phyloP scores from a whole-genome alignment of 2,888 invertebrate genomes.

The Napeogenes sylphis region DNA sequence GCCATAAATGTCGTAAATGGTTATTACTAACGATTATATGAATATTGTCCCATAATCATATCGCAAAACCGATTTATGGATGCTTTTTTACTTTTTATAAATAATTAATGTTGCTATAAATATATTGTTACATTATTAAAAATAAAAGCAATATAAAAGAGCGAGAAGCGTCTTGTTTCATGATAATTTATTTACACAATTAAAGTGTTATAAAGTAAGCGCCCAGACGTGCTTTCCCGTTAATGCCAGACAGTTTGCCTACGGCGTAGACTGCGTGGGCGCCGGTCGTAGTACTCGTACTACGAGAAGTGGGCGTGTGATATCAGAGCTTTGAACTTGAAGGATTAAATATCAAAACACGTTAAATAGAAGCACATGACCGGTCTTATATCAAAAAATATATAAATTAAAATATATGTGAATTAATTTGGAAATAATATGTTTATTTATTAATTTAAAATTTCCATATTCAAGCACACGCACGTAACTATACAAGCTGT shows the following conservation, averaged over 20 bases:
- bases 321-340: slow-evolving; percentile 19
- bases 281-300: slow-evolving; percentile 30
- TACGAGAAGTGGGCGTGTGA: slow-evolving; percentile 35
- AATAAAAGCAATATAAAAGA: background rate
- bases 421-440: background rate
- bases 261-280: slow-evolving; percentile 38
- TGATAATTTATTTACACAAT: background rate
- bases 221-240: background rate
- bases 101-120: too few relatives aligned
- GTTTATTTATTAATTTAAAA: too few relatives aligned
- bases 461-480: too few relatives aligned
- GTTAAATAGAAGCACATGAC: too few relatives aligned
- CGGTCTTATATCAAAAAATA: background rate
- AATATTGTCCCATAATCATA: too few relatives aligned
- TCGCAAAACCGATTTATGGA: too few relatives aligned
- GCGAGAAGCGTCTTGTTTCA: background rate
- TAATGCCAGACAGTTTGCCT: slow-evolving; percentile 12
- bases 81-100: background rate
- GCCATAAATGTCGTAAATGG: too few relatives aligned
- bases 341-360: background rate
- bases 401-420: background rate
- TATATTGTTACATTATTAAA: too few relatives aligned
- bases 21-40: too few relatives aligned
- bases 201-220: background rate
- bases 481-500: too few relatives aligned